phyloP scores from a whole-genome alignment of 2,113 vertebrate genomes.

The Plotosus lineatus region DNA sequence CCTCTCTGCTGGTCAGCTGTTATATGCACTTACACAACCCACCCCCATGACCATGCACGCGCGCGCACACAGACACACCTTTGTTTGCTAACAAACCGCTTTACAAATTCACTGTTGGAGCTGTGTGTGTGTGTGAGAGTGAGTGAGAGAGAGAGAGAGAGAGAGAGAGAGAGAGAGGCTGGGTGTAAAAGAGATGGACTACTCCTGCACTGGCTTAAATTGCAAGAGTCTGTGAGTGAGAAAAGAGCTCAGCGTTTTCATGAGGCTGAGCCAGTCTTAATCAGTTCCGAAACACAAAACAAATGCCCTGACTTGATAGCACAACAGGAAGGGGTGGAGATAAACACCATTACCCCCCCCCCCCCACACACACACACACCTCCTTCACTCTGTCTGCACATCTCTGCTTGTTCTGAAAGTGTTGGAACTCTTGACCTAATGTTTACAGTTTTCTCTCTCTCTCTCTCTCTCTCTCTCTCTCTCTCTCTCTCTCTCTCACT shows the following conservation, averaged over 20 bases:
- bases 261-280: slow-evolving; percentile 23
- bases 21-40: slow-evolving; percentile 35
- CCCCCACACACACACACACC: neutral
- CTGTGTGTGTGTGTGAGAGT: slow-evolving; percentile 1
- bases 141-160: neutral
- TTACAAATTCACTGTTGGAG: slow-evolving; percentile 2
- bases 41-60: slow-evolving; percentile 24
- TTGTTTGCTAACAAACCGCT: slow-evolving; percentile 39
- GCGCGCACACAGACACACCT: slow-evolving; percentile 32
- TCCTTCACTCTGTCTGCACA: neutral
- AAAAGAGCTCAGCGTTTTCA: neutral
- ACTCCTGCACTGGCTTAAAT: slow-evolving; percentile 13
- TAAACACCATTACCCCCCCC: neutral
- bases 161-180: neutral
- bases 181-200: slow-evolving; percentile 3
- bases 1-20: slow-evolving; percentile 44
- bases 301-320: slow-evolving; percentile 12
- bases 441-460: slow-evolving; percentile 3
- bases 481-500: too few species aligned
- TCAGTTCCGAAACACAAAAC: slow-evolving; percentile 30
- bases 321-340: slow-evolving; percentile 6
- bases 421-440: slow-evolving; percentile 24
- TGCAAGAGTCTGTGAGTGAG: neutral
- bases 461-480: too few species aligned
- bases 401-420: slow-evolving; percentile 1